A percentile compares a stretch with the other conserved stretches of the same genome.
Conservation (phyloP, 2,113 vertebrate species). For the Oryzias melastigma region DNA sequence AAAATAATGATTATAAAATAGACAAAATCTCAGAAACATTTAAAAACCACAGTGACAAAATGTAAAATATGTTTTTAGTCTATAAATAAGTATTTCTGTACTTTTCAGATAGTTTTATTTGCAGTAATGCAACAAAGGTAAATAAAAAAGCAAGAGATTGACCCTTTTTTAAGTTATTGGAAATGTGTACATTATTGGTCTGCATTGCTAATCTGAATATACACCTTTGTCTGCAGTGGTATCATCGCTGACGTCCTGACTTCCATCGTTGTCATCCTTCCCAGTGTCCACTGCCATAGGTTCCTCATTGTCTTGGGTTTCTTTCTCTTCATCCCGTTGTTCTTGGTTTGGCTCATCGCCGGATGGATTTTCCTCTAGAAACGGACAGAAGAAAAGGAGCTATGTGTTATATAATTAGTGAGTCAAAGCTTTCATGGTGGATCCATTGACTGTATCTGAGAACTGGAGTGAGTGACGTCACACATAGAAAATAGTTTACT, state of each 20-base stretch:
- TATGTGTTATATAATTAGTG: conserved; percentile 6
- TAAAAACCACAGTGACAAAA: no score
- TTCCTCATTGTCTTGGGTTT: conserved; percentile 21
- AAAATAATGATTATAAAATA: no score
- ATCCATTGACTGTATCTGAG: not conserved
- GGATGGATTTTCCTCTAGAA: conserved; percentile 46
- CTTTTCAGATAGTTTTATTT: no score
- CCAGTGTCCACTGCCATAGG: not conserved
- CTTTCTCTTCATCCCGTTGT: conserved; percentile 19
- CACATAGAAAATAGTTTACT: no score
- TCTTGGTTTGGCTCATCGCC: conserved; percentile 34
- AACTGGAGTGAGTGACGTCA: no score
- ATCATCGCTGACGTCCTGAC: not conserved
- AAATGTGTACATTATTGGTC: no score
- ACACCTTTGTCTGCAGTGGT: conserved; percentile 57
- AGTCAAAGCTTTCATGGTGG: conserved; percentile 34
- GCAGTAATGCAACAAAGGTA: no score
- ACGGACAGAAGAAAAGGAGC: conserved; percentile 9
- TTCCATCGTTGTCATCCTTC: conserved; percentile 9
- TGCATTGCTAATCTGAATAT: not conserved
- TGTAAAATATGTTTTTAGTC: no score
- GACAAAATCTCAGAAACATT: no score
- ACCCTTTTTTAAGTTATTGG: no score
- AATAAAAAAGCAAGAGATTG: no score
- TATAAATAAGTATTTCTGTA: no score